phyloP scores from a whole-genome alignment of 1,140 invertebrate species.

The Macrotrachela quadricornifera region DNA sequence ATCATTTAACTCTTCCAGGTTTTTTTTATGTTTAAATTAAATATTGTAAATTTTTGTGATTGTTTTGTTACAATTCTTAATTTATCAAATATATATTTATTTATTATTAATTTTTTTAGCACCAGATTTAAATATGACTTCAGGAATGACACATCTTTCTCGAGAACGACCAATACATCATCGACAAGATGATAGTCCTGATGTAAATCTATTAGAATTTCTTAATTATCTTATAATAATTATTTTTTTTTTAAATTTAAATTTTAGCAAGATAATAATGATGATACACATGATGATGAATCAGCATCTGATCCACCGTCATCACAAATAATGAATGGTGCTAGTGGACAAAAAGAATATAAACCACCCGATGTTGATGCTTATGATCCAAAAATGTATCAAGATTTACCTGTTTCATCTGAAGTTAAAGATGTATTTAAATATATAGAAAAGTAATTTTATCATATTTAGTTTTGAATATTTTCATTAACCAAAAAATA shows the following conservation, averaged over 20 bases:
- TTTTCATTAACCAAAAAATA: neutral
- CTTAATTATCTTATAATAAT: neutral
- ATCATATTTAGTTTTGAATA: neutral
- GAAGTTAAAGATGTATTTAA: conserved; percentile 79
- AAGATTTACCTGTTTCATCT: conserved; percentile 49
- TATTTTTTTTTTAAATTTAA: neutral
- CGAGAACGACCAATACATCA: too few relatives aligned
- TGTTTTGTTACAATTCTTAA: too few relatives aligned
- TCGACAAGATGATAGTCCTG: neutral
- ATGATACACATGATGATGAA: neutral
- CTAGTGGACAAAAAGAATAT: neutral
- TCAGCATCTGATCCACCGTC: neutral
- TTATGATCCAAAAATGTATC: conserved; percentile 63
- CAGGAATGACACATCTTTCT: too few relatives aligned
- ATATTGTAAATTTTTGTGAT: too few relatives aligned
- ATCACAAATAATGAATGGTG: neutral
- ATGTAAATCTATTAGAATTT: neutral
- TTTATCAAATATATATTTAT: too few relatives aligned
- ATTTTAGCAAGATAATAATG: conserved; percentile 7
- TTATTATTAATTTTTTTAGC: too few relatives aligned
- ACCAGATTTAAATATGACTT: too few relatives aligned
- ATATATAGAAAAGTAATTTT: conserved; percentile 57
- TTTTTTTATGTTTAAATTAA: too few relatives aligned
- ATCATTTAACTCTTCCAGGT: neutral
- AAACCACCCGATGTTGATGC: neutral